A percentile compares a stretch with the other conserved stretches of the same genome.
Conservation (phyloP, 2,797 vertebrate genomes). For the Pseudochirops cupreus region DNA sequence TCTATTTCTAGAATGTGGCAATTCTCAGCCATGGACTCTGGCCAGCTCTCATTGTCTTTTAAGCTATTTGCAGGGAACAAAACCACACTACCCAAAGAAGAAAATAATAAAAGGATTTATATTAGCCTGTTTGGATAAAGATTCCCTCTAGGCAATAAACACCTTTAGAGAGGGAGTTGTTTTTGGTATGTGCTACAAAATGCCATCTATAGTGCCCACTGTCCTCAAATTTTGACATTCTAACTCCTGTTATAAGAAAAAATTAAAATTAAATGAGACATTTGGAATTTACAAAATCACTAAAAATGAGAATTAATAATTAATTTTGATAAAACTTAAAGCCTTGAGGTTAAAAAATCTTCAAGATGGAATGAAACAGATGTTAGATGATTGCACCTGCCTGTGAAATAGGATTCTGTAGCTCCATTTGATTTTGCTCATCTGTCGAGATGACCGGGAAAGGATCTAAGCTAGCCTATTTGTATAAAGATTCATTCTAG, state of each 20-base stretch:
- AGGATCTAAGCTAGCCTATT: neutral
- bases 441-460: neutral
- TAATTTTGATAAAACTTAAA: constrained; percentile 41
- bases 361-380: neutral
- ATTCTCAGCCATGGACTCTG: neutral
- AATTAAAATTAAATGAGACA: neutral
- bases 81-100: constrained; percentile 10
- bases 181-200: constrained; percentile 7
- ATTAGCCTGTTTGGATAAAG: constrained; percentile 6
- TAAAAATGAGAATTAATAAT: constrained; percentile 38
- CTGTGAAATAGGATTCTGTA: neutral
- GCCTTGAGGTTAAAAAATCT: neutral
- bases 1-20: constrained; percentile 28
- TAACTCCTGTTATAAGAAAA: neutral
- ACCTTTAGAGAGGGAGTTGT: constrained; percentile 2
- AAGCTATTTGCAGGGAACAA: constrained; percentile 29
- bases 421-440: neutral
- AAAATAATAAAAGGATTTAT: constrained; percentile 11
- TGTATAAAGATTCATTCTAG: neutral
- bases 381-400: too few species aligned
- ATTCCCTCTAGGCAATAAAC: neutral
- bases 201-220: neutral
- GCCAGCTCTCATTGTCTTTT: constrained; percentile 29
- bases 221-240: neutral
- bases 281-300: constrained; percentile 9